Percentiles rank a stretch among this genome's conserved stretches.
Evolutionary conservation across 1,140 invertebrate species (phyloP).

Genomic region (Macrostomum lignano): DNA sequence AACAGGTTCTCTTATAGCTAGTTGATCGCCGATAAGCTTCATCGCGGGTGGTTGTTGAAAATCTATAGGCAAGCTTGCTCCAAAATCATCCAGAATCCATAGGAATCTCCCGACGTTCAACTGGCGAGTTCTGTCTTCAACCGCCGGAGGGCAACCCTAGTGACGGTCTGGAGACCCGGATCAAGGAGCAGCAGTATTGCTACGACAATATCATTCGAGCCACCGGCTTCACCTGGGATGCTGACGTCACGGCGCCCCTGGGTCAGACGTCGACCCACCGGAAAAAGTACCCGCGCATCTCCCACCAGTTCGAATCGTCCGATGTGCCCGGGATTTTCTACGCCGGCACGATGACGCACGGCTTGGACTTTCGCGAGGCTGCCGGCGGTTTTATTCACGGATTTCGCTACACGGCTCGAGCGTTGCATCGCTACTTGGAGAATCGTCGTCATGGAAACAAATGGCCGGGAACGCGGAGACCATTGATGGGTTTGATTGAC

Average conservation of each 20-base stretch:
- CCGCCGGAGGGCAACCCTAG: no score
- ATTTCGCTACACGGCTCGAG: slow-evolving; percentile 31
- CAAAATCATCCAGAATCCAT: not conserved
- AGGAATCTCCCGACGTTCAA: not conserved
- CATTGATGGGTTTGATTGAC: no score
- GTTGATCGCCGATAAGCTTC: no score
- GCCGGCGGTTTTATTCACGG: slow-evolving; percentile 32
- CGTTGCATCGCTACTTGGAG: no score
- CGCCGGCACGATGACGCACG: slow-evolving; percentile 26
- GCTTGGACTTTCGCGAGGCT: slow-evolving; percentile 28
- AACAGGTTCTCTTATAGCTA: no score
- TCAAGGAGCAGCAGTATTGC: no score
- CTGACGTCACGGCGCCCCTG: slow-evolving; percentile 1
- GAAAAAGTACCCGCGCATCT: slow-evolving; percentile 25
- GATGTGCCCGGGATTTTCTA: slow-evolving; percentile 21
- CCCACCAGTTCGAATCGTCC: slow-evolving; percentile 22
- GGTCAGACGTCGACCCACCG: not conserved
- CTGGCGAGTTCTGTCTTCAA: not conserved
- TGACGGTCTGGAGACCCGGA: no score
- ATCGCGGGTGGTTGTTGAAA: no score
- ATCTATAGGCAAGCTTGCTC: no score
- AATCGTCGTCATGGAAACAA: no score
- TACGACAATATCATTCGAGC: slow-evolving; percentile 28
- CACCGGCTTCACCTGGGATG: slow-evolving; percentile 27
- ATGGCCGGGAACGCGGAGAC: no score